Percentiles rank a stretch among this genome's conserved stretches.
phyloP scores from a whole-genome alignment of 2,113 vertebrate genomes.

The Apeltes quadracus region DNA sequence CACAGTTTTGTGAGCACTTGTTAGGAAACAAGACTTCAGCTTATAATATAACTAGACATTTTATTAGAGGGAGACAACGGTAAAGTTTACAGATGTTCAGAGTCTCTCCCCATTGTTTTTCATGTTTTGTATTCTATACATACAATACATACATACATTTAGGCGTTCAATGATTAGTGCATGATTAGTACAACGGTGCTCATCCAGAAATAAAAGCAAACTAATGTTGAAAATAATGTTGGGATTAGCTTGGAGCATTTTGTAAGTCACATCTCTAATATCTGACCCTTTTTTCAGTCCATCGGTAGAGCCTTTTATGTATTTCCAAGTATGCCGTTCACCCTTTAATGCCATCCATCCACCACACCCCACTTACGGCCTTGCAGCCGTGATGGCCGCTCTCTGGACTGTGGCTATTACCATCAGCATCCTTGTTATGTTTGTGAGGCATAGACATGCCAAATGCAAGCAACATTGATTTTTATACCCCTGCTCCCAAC shows the following conservation, averaged over 20 bases:
- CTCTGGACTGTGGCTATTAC: slow-evolving; percentile 44
- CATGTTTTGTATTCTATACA: neutral
- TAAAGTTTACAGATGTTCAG: neutral
- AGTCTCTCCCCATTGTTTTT: neutral
- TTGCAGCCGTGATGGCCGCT: slow-evolving; percentile 50
- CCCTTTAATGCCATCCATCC: slow-evolving; percentile 39
- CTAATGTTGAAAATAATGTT: neutral
- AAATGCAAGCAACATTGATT: slow-evolving; percentile 63
- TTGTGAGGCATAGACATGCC: slow-evolving; percentile 63
- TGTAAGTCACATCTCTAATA: slow-evolving; percentile 14
- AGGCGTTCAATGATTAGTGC: neutral
- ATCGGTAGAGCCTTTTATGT: slow-evolving; percentile 25
- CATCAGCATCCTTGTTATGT: slow-evolving; percentile 66
- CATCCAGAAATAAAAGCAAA: neutral
- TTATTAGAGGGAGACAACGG: neutral
- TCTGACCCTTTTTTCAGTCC: slow-evolving; percentile 24
- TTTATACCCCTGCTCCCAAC: slow-evolving; percentile 52
- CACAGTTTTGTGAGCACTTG: no score
- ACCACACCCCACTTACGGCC: slow-evolving; percentile 35
- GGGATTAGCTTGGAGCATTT: neutral
- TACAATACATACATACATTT: neutral
- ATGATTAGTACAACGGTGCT: neutral
- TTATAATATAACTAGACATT: no score
- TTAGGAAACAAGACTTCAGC: neutral
- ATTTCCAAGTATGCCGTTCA: slow-evolving; percentile 46